Evolutionary conservation across 2,797 vertebrate species (phyloP).

Genomic region (Staurois parvus): DNA sequence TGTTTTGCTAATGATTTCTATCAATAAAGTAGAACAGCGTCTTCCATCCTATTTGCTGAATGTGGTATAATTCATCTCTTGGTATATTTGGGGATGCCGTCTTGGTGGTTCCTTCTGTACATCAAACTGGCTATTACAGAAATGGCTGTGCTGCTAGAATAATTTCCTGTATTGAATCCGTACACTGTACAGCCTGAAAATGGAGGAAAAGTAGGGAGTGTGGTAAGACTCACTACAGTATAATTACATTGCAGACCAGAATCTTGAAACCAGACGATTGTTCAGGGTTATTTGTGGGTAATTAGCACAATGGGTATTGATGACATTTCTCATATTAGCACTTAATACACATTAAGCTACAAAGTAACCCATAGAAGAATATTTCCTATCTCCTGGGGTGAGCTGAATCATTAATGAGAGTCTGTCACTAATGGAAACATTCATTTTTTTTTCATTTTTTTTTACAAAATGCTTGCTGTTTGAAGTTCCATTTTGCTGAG

Average conservation of each 20-base stretch:
- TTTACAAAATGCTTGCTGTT: neutral
- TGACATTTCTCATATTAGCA: slow-evolving; percentile 4
- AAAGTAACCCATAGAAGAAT: neutral
- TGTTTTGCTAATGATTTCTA: neutral
- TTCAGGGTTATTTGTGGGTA: neutral
- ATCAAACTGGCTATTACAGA: neutral
- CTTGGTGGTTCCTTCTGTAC: neutral
- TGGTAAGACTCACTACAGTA: neutral
- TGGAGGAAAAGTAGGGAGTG: neutral
- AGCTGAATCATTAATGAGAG: neutral
- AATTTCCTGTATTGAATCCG: neutral
- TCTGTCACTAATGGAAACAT: neutral
- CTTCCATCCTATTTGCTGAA: neutral
- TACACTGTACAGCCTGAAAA: neutral
- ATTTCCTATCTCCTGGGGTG: neutral
- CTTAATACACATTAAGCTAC: neutral
- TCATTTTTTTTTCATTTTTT: too few species aligned
- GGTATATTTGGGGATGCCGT: neutral
- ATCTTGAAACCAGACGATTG: neutral
- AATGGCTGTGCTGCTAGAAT: neutral
- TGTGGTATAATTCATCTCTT: neutral
- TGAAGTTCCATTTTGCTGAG: neutral
- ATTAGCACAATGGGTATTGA: neutral
- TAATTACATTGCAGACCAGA: neutral
- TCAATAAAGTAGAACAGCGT: slow-evolving; percentile 7